Conservation (phyloP, 2,797 vertebrate species). For the Sciurus vulgaris region DNA sequence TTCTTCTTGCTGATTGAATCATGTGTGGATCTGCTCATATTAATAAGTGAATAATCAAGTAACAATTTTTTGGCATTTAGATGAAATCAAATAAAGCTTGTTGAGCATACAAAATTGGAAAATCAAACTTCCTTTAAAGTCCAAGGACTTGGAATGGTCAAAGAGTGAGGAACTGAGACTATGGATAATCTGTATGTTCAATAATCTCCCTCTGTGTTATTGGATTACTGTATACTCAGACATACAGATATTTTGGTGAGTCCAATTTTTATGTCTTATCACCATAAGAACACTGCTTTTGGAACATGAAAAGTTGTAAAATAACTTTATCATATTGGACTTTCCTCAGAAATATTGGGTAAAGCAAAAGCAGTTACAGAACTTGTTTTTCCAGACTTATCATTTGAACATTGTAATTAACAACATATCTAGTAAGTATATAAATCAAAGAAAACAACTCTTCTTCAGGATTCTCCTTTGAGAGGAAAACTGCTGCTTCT, state of each 20-base stretch:
- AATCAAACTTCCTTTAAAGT: neutral
- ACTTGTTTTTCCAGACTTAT: conserved; percentile 44
- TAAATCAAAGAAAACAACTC: conserved; percentile 84
- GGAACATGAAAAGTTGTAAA: neutral
- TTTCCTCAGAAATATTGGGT: neutral
- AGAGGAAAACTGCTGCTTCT: conserved; percentile 82
- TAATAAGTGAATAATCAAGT: neutral
- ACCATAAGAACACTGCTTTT: neutral
- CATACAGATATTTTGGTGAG: neutral
- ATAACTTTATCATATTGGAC: neutral
- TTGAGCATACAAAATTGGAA: neutral
- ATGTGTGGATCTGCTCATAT: neutral
- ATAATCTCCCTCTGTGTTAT: neutral
- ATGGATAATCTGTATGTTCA: neutral
- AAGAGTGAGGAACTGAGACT: neutral
- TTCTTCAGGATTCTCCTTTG: conserved; percentile 81
- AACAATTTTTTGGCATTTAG: neutral
- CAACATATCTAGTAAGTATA: conserved; percentile 62
- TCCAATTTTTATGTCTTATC: neutral
- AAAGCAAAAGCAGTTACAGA: conserved; percentile 19
- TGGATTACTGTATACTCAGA: neutral
- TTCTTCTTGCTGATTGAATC: neutral
- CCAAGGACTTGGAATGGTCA: neutral
- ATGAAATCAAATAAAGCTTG: neutral
- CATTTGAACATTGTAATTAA: conserved; percentile 79